These are phyloP conservation scores for Scytalopus superciliaris DNA, from an alignment of 2,113 vertebrate species.

Conservation along the genomic window DNA sequence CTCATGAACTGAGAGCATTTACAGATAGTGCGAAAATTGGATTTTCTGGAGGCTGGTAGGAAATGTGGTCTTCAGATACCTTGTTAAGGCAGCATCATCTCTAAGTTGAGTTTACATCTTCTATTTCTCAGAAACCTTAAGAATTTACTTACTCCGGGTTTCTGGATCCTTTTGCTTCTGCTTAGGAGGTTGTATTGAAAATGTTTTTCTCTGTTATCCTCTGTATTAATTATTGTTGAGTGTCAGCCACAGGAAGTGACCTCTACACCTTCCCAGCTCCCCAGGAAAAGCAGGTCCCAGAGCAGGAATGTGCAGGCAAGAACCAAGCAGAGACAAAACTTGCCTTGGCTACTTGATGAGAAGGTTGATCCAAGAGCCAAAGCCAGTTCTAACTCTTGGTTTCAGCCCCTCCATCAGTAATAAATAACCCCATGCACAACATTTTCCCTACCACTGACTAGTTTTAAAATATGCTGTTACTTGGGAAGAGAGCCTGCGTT, in stretches of 20 bases:
- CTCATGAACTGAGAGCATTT: neutral
- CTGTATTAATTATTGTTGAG: neutral
- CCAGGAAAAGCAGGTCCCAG: neutral
- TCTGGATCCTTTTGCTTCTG: neutral
- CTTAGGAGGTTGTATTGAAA: neutral
- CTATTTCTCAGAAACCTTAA: neutral
- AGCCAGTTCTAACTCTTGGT: neutral
- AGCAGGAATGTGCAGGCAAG: neutral
- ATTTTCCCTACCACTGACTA: neutral
- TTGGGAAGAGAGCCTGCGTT: neutral
- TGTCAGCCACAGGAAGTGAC: neutral
- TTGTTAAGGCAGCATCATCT: neutral
- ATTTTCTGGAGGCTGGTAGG: neutral
- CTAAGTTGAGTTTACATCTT: neutral
- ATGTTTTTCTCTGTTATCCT: neutral
- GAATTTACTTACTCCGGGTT: neutral
- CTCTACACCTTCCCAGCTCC: neutral
- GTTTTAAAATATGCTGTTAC: neutral
- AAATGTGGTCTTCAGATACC: neutral
- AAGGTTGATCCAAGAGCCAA: neutral
- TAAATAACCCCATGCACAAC: neutral
- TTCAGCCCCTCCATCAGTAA: neutral
- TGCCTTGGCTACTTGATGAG: neutral
- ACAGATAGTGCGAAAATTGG: neutral
- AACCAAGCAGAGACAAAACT: neutral